These are phyloP conservation scores for Ophiodon elongatus DNA, from an alignment of 2,113 vertebrate genomes.

Conservation along the genomic window DNA sequence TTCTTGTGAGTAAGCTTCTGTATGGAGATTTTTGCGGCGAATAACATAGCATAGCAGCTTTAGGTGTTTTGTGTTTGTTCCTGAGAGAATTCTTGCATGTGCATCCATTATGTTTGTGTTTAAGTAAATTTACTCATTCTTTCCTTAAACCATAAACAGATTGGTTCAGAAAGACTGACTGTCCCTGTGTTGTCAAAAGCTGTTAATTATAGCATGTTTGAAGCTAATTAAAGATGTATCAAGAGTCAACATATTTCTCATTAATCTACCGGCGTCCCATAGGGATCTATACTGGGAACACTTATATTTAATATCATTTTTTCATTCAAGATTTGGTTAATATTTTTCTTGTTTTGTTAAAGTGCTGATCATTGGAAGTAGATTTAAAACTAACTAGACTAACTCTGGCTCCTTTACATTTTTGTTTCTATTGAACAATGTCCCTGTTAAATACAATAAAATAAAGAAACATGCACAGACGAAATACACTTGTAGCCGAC, in stretches of 20 bases:
- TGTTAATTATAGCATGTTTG: not conserved
- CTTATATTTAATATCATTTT: not conserved
- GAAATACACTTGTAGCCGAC: constrained; percentile 31
- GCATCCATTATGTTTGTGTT: not conserved
- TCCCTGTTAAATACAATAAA: not conserved
- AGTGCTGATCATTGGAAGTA: no score
- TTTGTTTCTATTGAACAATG: not conserved
- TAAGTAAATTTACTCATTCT: not conserved
- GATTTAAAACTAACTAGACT: no score
- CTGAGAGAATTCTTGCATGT: not conserved
- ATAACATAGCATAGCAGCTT: not conserved
- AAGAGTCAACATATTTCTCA: not conserved
- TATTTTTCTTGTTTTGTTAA: not conserved
- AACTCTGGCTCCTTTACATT: not conserved
- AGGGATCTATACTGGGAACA: not conserved
- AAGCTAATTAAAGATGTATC: not conserved
- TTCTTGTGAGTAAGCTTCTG: not conserved
- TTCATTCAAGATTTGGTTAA: not conserved
- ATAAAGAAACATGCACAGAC: not conserved
- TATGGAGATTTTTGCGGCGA: not conserved
- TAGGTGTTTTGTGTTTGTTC: not conserved
- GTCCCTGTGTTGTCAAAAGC: not conserved
- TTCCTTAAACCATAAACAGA: not conserved
- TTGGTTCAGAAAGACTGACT: not conserved
- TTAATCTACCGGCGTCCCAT: not conserved